Conservation (phyloP, 2,113 vertebrate genomes). For the Pseudopodoces humilis region DNA sequence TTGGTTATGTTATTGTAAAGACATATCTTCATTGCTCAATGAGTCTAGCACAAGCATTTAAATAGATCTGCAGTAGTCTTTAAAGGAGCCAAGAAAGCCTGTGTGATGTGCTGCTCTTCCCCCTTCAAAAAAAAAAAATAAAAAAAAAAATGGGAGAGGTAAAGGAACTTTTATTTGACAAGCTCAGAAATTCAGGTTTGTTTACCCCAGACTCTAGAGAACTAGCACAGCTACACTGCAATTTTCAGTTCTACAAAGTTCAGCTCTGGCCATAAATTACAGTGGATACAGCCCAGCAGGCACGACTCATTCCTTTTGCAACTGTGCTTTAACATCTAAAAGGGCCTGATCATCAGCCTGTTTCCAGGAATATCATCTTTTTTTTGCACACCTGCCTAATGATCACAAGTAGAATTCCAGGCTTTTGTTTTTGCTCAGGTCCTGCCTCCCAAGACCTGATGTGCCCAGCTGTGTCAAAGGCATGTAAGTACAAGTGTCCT, state of each 20-base stretch:
- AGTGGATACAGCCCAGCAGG: background rate
- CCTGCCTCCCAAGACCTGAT: background rate
- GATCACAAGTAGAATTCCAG: background rate
- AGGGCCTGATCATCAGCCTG: background rate
- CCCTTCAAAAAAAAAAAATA: background rate
- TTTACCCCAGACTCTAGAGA: background rate
- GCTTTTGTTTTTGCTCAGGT: background rate
- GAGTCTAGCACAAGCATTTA: background rate
- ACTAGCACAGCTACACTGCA: background rate
- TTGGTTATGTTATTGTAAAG: background rate
- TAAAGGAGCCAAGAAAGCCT: background rate
- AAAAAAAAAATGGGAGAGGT: background rate
- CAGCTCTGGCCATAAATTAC: background rate
- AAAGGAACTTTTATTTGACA: background rate
- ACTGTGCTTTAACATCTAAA: background rate
- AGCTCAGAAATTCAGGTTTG: background rate
- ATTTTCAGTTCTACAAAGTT: background rate
- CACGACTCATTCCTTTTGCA: background rate
- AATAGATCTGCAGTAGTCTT: background rate
- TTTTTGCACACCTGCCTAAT: background rate
- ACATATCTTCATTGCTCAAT: background rate
- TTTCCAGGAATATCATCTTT: background rate
- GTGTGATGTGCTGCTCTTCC: background rate
- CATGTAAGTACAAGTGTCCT: fast-evolving
- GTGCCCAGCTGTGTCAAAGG: background rate